These are phyloP conservation scores for Himalopsyche phryganea DNA, from an alignment of 1,140 invertebrate species.

Conservation along the genomic window DNA sequence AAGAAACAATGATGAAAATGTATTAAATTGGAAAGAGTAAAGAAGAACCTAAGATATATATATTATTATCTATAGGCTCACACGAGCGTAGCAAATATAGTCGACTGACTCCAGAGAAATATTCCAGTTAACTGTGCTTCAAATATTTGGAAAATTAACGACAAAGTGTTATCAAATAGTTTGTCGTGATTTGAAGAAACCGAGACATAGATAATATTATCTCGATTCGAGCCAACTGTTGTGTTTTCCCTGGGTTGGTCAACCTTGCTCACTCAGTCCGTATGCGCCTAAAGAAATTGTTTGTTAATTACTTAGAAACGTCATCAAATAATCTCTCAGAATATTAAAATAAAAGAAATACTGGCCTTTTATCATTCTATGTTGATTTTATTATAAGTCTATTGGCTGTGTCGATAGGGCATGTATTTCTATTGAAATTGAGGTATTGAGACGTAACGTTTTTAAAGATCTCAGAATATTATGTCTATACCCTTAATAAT, in stretches of 20 bases:
- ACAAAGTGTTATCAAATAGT: too few species aligned
- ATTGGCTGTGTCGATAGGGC: constrained; percentile 31
- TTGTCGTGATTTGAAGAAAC: too few species aligned
- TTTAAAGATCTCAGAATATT: not conserved
- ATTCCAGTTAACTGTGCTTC: too few species aligned
- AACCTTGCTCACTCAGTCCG: too few species aligned
- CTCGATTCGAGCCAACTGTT: too few species aligned
- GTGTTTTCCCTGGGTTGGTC: too few species aligned
- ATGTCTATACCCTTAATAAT: constrained; percentile 10
- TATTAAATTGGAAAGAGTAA: constrained; percentile 23
- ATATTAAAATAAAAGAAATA: constrained; percentile 17
- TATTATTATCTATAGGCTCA: too few species aligned
- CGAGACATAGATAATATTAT: too few species aligned
- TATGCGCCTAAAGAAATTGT: constrained; percentile 33
- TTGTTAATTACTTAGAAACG: constrained; percentile 26
- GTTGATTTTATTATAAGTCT: constrained; percentile 32
- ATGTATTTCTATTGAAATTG: constrained; percentile 30
- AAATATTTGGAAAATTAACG: too few species aligned
- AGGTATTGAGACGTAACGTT: constrained; percentile 29
- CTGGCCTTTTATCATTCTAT: constrained; percentile 21
- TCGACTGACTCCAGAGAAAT: too few species aligned
- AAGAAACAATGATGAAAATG: constrained; percentile 28
- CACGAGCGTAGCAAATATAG: too few species aligned
- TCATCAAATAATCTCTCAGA: constrained; percentile 32
- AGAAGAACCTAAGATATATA: constrained; percentile 29